Conservation (phyloP, 1,140 invertebrate species). For the Galleria mellonella region DNA sequence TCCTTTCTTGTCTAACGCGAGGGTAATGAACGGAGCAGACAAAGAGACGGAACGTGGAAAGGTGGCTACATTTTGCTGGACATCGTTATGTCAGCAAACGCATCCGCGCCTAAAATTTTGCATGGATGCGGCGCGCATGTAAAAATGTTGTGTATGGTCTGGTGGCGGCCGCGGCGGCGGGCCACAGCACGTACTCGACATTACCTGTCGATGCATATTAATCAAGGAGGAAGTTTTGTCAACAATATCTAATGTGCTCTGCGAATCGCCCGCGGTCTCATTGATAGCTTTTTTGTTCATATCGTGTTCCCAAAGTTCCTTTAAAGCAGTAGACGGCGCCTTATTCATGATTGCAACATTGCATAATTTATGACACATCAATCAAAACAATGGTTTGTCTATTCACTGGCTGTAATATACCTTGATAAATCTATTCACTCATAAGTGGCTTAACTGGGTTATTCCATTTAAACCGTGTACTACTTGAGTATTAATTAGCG, state of each 20-base stretch:
- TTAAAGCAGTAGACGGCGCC: slow-evolving; percentile 39
- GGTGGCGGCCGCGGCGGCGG: slow-evolving; percentile 31
- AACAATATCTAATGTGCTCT: slow-evolving; percentile 71
- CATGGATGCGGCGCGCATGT: slow-evolving; percentile 68
- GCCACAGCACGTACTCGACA: slow-evolving; percentile 55
- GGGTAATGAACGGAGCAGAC: slow-evolving; percentile 26
- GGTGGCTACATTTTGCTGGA: slow-evolving; percentile 50
- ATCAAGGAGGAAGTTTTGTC: slow-evolving; percentile 70
- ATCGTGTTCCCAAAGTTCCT: slow-evolving; percentile 43
- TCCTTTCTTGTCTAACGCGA: slow-evolving; percentile 50
- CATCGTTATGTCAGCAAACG: slow-evolving; percentile 57
- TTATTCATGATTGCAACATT: slow-evolving; percentile 52
- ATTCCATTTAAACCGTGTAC: slow-evolving; percentile 55
- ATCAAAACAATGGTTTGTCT: slow-evolving; percentile 45
- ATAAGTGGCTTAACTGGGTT: slow-evolving; percentile 59
- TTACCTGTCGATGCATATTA: slow-evolving; percentile 70
- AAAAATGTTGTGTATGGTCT: slow-evolving; percentile 20
- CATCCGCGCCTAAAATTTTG: slow-evolving; percentile 73
- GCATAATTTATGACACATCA: slow-evolving; percentile 54
- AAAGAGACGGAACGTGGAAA: slow-evolving; percentile 48
- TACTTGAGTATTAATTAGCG: slow-evolving; percentile 60
- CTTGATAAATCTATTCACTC: slow-evolving; percentile 35
- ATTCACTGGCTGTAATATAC: slow-evolving; percentile 29
- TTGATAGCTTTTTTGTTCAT: slow-evolving; percentile 66
- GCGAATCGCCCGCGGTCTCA: slow-evolving; percentile 48